These are phyloP conservation scores for Papilio dardanus DNA, from an alignment of 1,140 invertebrate species.

Conservation along the genomic window DNA sequence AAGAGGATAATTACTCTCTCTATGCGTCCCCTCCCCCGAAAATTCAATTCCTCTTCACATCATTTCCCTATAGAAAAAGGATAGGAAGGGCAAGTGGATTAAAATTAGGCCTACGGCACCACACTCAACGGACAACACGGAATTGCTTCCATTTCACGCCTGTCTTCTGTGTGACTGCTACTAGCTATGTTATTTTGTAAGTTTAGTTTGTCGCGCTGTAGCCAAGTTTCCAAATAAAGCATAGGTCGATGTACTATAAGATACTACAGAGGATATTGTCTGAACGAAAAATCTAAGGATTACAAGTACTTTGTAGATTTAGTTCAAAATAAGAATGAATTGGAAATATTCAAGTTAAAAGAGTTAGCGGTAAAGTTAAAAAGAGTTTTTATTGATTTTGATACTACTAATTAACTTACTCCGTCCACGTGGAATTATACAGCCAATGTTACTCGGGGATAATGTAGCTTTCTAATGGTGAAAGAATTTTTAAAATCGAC, in stretches of 20 bases:
- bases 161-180: not conserved
- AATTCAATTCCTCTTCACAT: no score
- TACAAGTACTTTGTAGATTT: slow-evolving; percentile 32
- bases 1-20: no score
- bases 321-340: slow-evolving; percentile 35
- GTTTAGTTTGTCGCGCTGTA: slow-evolving; percentile 20
- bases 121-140: no score
- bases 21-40: no score
- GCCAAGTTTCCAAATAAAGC: slow-evolving; percentile 29
- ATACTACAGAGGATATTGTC: slow-evolving; percentile 34
- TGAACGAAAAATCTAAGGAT: slow-evolving; percentile 31
- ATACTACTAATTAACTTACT: not conserved
- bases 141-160: no score
- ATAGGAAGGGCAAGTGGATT: no score
- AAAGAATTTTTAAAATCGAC: no score
- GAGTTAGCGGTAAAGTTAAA: not conserved
- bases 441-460: no score
- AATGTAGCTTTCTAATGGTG: no score
- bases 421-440: no score
- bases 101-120: no score
- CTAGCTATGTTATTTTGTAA: not conserved
- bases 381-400: not conserved
- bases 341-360: not conserved
- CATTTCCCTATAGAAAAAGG: no score
- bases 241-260: slow-evolving; percentile 3